Evolutionary conservation across 2,888 invertebrate genomes (phyloP).

Genomic region (Mechanitis messenoides): DNA sequence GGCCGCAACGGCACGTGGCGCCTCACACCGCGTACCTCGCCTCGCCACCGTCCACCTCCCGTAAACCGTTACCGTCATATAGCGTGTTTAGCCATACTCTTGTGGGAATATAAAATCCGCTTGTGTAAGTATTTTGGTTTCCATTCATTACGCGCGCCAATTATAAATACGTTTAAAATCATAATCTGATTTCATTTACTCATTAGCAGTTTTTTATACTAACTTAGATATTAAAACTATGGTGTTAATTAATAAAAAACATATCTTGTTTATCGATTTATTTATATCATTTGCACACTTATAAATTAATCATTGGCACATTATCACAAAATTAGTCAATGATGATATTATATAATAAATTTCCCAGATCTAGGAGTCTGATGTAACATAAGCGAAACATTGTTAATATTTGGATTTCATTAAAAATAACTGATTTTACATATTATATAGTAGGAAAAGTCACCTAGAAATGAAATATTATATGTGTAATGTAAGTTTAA

Average conservation of each 20-base stretch:
- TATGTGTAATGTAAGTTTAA: too few species aligned
- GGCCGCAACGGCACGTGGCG: conserved; percentile 38
- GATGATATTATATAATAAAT: conserved; percentile 37
- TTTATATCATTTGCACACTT: conserved; percentile 37
- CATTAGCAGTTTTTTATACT: not conserved
- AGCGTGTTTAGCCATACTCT: conserved; percentile 52
- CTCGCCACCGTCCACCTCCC: conserved; percentile 34
- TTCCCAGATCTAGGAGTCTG: too few species aligned
- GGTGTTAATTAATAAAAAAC: not conserved
- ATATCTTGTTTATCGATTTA: conserved; percentile 7
- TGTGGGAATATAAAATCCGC: conserved; percentile 56
- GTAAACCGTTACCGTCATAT: conserved; percentile 34
- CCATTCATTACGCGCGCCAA: conserved; percentile 55
- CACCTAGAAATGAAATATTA: too few species aligned
- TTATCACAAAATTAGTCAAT: conserved; percentile 76
- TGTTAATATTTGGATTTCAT: too few species aligned
- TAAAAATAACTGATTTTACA: too few species aligned
- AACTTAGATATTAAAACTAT: not conserved
- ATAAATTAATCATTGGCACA: conserved; percentile 75
- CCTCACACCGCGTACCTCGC: conserved; percentile 34
- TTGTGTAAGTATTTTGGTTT: conserved; percentile 54
- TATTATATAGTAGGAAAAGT: too few species aligned
- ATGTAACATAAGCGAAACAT: too few species aligned
- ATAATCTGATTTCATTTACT: conserved; percentile 9
- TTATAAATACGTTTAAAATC: conserved; percentile 33